Evolutionary conservation across 2,888 invertebrate species (phyloP).

Genomic region (Phlogophora meticulosa): DNA sequence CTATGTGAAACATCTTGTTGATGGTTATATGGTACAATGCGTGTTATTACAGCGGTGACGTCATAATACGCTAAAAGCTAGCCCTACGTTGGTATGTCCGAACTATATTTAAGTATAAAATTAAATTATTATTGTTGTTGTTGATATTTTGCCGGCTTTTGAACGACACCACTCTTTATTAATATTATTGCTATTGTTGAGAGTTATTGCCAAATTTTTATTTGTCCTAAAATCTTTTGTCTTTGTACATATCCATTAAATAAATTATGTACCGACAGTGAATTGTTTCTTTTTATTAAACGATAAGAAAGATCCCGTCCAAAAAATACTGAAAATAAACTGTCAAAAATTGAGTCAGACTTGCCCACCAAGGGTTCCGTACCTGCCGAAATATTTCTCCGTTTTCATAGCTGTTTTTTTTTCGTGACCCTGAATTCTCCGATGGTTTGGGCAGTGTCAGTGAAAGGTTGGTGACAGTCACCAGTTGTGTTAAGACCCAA

Average conservation of each 20-base stretch:
- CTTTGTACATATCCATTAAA: slow-evolving; percentile 90
- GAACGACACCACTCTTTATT: slow-evolving; percentile 81
- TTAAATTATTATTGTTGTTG: slow-evolving; percentile 82
- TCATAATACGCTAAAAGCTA: slow-evolving; percentile 67
- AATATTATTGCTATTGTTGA: slow-evolving; percentile 88
- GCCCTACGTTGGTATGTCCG: slow-evolving; percentile 74
- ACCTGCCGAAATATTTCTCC: too few relatives aligned
- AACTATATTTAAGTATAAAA: slow-evolving; percentile 80
- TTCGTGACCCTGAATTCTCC: too few relatives aligned
- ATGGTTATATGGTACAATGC: slow-evolving; percentile 3
- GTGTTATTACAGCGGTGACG: slow-evolving; percentile 59
- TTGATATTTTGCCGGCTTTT: slow-evolving; percentile 86
- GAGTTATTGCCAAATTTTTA: slow-evolving; percentile 89
- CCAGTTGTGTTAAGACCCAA: too few relatives aligned
- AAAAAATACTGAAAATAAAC: not conserved
- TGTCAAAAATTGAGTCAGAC: not conserved
- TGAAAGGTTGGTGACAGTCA: too few relatives aligned
- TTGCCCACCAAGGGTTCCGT: not conserved
- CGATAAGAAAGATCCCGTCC: not conserved
- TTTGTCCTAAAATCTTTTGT: slow-evolving; percentile 87
- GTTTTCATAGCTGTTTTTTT: too few relatives aligned
- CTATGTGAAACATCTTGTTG: slow-evolving; percentile 23
- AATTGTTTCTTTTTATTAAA: slow-evolving; percentile 70
- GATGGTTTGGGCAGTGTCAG: too few relatives aligned
- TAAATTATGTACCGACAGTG: slow-evolving; percentile 88